A percentile compares a stretch with the other conserved stretches of the same genome.
Conservation (phyloP, 2,113 vertebrate genomes). For the Zapornia atra region DNA sequence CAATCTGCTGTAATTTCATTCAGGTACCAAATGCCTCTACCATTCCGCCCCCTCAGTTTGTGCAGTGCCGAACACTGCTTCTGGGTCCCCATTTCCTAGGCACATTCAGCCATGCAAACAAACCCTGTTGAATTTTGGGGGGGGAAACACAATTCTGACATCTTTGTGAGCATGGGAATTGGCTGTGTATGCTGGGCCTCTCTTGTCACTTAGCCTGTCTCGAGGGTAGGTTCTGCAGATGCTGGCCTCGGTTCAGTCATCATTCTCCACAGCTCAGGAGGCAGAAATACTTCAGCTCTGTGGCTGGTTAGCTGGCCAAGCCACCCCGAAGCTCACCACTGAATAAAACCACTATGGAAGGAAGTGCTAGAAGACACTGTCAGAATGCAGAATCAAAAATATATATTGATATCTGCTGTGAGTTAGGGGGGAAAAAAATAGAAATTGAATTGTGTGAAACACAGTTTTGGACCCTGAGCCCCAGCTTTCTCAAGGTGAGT, state of each 20-base stretch:
- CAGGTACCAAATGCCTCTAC: not conserved
- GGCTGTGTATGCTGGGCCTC: not conserved
- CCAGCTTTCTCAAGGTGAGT: not conserved
- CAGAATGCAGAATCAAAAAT: not conserved
- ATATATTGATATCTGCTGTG: not conserved
- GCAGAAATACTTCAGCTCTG: not conserved
- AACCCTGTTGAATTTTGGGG: not conserved
- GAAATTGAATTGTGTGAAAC: not conserved
- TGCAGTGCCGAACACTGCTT: not conserved
- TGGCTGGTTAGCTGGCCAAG: not conserved
- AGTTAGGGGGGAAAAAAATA: not conserved
- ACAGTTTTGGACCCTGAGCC: not conserved
- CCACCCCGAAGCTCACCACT: not conserved
- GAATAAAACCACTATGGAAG: not conserved
- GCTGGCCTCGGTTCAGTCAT: no score
- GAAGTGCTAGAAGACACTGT: not conserved
- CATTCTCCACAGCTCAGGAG: not conserved
- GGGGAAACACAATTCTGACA: no score
- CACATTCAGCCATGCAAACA: not conserved
- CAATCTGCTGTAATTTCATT: not conserved
- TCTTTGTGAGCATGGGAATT: not conserved
- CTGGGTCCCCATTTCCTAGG: not conserved
- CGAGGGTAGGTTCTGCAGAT: not conserved
- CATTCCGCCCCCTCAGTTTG: not conserved
- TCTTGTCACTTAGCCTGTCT: not conserved